phyloP scores from a whole-genome alignment of 2,888 invertebrate genomes.

The Orthosia incerta region DNA sequence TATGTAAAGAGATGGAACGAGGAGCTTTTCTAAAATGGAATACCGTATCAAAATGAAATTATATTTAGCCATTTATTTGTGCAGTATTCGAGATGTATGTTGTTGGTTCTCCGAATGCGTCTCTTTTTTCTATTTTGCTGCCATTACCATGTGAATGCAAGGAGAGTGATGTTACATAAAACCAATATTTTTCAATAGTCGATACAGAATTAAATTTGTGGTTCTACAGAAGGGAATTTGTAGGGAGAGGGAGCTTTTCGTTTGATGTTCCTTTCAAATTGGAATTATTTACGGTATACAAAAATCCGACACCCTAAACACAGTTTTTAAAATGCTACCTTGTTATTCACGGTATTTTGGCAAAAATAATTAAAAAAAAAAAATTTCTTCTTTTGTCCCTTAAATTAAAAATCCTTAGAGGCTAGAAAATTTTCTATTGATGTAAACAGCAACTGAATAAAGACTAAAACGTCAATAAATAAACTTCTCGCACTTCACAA shows the following conservation, averaged over 20 bases:
- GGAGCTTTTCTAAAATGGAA: conserved; percentile 62
- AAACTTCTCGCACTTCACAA: background rate
- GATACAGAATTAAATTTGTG: conserved; percentile 82
- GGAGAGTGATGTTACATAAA: conserved; percentile 77
- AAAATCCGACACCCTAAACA: conserved; percentile 16
- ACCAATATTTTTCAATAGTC: conserved; percentile 84
- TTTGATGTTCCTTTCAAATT: conserved; percentile 68
- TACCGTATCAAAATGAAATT: conserved; percentile 71
- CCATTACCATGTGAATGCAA: conserved; percentile 82
- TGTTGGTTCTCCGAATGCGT: conserved; percentile 65
- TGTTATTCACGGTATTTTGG: background rate
- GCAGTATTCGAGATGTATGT: conserved; percentile 68
- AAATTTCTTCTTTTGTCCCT: background rate
- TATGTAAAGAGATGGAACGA: conserved; percentile 66
- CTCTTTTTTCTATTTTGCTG: conserved; percentile 75
- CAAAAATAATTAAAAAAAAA: no score
- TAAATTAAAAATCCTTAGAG: background rate
- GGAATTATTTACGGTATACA: conserved; percentile 49
- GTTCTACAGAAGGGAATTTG: conserved; percentile 72
- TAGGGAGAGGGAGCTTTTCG: conserved; percentile 63
- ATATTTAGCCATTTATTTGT: conserved; percentile 72
- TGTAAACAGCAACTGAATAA: background rate
- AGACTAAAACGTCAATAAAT: background rate
- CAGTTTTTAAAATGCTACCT: background rate
- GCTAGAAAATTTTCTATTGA: background rate